Evolutionary conservation across 2,113 vertebrate species (phyloP), one percentile per base, ranked within the genome.

Genomic region (Eretmodus cyanostictus): DNA sequence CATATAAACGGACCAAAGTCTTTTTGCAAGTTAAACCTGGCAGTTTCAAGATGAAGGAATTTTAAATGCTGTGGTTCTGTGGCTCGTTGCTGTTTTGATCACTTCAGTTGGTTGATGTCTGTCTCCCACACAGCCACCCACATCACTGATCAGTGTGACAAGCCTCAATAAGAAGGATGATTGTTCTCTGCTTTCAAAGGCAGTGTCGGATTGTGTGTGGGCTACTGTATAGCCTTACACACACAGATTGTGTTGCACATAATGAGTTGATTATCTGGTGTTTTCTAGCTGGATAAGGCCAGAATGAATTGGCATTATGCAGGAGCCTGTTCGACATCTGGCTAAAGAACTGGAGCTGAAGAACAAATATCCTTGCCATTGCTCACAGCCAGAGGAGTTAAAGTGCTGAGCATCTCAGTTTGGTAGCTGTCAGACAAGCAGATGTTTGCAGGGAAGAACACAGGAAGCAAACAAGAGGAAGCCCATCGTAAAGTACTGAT

Each of bases 101-200:
- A 38, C 86, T 91, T 93, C 61, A 54, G 89, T 89, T 57, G 54
- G 76, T 85, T 82, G 90, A 81, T 88, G 84, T 63, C 49, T 59
- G 82, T 87, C 82, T 88, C 90, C 89, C 94, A 92, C 89, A 36
- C 89, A 57, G 80, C 42, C 86, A 4, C 86, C 80, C 85, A 78
- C 63, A 17, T 36, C 14, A 29, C 81, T n/a, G 81, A 80, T 83
- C 83, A 24, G 81, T 40, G 86, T 68, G 81, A 83, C 14, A 42
- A 81, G 83, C 38, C 24, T 29, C 66, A 31, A 7, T 19, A 38
- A 89, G 47, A 22, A 87, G n/a, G 63, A 68, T 13, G 86, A 82
- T 78, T 82, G 89, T 86, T 86, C 53, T n/a, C 17, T 59, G 57
- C 42, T 66, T 83, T 80, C 17, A 84, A 38, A 81, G 13, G 36